Evolutionary conservation across 2,797 vertebrate species (phyloP).

Genomic region (Clarias platycephalus): DNA sequence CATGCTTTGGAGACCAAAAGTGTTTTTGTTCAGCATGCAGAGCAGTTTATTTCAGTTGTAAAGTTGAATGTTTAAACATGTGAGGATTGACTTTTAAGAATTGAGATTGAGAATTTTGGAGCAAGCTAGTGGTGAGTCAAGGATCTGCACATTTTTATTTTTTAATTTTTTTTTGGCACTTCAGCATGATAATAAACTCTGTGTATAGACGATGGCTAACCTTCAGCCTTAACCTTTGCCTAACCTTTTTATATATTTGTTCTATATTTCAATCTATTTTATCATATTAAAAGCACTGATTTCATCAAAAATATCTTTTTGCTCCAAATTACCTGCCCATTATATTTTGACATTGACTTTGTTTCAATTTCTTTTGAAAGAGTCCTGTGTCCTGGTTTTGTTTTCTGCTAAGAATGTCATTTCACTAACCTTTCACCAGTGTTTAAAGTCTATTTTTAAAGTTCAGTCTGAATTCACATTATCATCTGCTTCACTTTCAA

Average conservation of each 20-base stretch:
- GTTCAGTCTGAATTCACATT: background rate
- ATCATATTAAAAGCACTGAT: background rate
- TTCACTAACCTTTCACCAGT: background rate
- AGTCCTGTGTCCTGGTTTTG: background rate
- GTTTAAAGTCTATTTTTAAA: background rate
- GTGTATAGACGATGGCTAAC: too few species aligned
- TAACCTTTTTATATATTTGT: background rate
- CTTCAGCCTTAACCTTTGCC: too few species aligned
- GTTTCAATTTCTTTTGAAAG: background rate
- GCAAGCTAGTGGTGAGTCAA: too few species aligned
- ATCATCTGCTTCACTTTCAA: background rate
- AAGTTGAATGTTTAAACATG: too few species aligned
- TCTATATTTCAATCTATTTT: background rate
- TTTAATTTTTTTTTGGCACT: too few species aligned
- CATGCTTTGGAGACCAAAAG: too few species aligned
- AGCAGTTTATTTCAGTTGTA: too few species aligned
- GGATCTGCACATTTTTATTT: too few species aligned
- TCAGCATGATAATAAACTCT: too few species aligned
- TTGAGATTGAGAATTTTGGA: too few species aligned
- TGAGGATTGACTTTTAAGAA: too few species aligned
- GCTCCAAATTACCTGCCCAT: background rate
- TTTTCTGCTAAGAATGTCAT: background rate
- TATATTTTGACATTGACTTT: background rate
- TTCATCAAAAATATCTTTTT: background rate
- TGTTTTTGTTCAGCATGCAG: too few species aligned